phyloP scores from a whole-genome alignment of 2,113 vertebrate genomes.

The Sapayoa aenigma region DNA sequence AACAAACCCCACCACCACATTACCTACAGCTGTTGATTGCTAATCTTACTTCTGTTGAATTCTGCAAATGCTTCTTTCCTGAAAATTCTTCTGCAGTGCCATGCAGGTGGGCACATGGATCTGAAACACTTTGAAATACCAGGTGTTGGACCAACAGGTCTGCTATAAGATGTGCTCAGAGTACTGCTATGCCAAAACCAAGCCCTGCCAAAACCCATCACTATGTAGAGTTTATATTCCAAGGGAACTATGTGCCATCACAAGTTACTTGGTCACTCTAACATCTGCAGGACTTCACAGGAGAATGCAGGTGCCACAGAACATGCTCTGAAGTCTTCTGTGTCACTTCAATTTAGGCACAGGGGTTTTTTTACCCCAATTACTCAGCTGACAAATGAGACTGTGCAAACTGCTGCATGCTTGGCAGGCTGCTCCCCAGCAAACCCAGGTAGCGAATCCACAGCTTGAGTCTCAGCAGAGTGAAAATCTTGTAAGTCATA shows the following conservation, averaged over 20 bases:
- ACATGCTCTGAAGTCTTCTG: neutral
- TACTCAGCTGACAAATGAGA: neutral
- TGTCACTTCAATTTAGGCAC: neutral
- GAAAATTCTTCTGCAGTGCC: neutral
- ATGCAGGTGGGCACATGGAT: neutral
- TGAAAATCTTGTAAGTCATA: neutral
- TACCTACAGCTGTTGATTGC: neutral
- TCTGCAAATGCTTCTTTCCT: neutral
- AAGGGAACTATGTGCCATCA: neutral
- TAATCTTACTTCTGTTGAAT: neutral
- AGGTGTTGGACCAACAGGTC: neutral
- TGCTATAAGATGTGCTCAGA: neutral
- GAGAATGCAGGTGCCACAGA: neutral
- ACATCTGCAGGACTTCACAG: neutral
- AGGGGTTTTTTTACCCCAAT: neutral
- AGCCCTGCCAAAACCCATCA: neutral
- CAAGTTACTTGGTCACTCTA: neutral
- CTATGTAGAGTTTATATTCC: neutral
- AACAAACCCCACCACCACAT: rapidly evolving
- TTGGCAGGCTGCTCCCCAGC: neutral
- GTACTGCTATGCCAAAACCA: neutral
- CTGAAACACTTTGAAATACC: neutral
- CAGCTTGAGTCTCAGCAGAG: neutral
- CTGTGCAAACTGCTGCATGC: neutral
- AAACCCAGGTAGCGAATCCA: neutral